Conservation (phyloP, 2,113 vertebrate species). For the Brachirus orientalis region DNA sequence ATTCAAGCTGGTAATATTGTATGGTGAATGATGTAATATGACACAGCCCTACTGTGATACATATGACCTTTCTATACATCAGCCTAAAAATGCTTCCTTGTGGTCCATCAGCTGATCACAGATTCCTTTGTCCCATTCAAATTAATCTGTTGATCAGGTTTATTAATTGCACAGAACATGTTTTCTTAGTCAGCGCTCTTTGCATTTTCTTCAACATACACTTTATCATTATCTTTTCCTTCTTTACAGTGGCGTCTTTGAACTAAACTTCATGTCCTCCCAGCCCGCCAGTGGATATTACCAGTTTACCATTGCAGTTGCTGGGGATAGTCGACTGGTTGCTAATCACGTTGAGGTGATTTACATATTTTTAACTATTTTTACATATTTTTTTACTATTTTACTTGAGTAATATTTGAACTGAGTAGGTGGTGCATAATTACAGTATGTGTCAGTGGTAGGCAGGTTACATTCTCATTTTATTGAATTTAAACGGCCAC, state of each 20-base stretch:
- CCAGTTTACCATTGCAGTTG: conserved; percentile 90
- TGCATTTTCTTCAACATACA: not conserved
- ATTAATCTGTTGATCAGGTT: too few relatives aligned
- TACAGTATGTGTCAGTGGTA: not conserved
- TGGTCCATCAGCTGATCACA: too few relatives aligned
- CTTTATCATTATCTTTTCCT: conserved; percentile 4
- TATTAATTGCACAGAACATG: too few relatives aligned
- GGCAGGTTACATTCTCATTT: too few relatives aligned
- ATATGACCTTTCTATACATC: too few relatives aligned
- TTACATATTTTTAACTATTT: not conserved
- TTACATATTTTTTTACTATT: too few relatives aligned
- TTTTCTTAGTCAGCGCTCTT: not conserved
- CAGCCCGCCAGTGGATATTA: conserved; percentile 97
- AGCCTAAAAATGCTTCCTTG: too few relatives aligned
- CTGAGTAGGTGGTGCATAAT: not conserved
- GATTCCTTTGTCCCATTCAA: too few relatives aligned
- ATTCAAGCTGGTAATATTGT: too few relatives aligned
- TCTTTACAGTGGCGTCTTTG: conserved; percentile 87
- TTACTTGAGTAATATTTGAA: not conserved
- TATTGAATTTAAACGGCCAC: too few relatives aligned
- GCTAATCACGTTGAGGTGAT: conserved; percentile 92
- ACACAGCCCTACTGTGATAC: too few relatives aligned
- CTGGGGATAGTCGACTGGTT: conserved; percentile 90
- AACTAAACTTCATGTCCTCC: conserved; percentile 92
- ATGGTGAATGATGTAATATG: too few relatives aligned